Percentiles rank a stretch among this genome's conserved stretches.
Conservation (phyloP, 2,113 vertebrate species). For the Hypocryptadius cinnamomeus region DNA sequence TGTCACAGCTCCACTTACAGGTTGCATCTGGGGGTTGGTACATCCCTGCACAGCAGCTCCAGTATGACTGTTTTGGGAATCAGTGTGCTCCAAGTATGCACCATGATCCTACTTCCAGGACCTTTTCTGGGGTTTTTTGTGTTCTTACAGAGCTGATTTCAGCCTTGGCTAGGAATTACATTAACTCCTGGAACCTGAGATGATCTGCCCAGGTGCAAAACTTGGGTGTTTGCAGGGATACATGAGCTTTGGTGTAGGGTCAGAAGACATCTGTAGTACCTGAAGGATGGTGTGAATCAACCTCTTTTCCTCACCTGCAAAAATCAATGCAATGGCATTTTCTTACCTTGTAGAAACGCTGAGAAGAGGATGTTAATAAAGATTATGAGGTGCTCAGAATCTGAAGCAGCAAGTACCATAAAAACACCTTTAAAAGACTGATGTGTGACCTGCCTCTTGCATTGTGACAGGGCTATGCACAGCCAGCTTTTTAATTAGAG, state of each 20-base stretch:
- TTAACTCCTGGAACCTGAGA: background rate
- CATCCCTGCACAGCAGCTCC: accelerated
- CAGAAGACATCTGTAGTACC: background rate
- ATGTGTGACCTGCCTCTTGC: background rate
- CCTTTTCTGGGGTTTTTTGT: background rate
- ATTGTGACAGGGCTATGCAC: background rate
- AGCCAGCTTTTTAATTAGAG: background rate
- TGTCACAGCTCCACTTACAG: background rate
- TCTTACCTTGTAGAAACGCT: background rate
- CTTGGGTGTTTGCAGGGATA: background rate
- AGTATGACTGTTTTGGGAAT: background rate
- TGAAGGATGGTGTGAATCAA: background rate
- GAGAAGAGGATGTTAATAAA: background rate
- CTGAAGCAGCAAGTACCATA: background rate
- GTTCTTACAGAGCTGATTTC: background rate
- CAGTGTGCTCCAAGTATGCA: accelerated
- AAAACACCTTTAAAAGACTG: background rate
- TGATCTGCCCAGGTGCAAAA: background rate
- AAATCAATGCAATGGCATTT: background rate
- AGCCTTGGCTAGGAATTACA: background rate
- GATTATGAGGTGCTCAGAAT: background rate
- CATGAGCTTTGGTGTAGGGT: background rate
- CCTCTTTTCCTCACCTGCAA: background rate
- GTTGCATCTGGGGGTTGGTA: accelerated
- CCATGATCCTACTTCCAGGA: background rate